A percentile compares a stretch with the other conserved stretches of the same genome.
Conservation (phyloP, 2,113 vertebrate species). For the Cavia porcellus region DNA sequence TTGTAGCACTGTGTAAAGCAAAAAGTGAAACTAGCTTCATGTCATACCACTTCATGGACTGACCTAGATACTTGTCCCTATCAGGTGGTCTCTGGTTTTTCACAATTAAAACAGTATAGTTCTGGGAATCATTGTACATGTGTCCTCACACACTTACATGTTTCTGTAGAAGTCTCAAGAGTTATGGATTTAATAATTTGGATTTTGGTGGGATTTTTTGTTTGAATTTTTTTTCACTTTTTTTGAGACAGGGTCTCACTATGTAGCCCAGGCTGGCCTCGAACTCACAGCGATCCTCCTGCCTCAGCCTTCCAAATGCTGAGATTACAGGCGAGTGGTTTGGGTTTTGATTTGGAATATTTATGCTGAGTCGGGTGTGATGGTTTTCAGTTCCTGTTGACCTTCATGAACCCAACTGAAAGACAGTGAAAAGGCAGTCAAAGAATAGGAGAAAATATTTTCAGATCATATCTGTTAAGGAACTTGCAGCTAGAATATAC, state of each 20-base stretch:
- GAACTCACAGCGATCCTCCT: background rate
- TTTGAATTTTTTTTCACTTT: background rate
- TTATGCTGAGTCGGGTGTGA: background rate
- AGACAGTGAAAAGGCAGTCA: background rate
- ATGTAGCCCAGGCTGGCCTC: background rate
- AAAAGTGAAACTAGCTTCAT: background rate
- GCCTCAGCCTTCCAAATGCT: background rate
- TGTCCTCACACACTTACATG: background rate
- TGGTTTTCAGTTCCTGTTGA: constrained; percentile 35
- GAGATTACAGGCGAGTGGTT: background rate
- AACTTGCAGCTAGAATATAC: background rate
- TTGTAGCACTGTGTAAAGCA: background rate
- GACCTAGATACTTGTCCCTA: background rate
- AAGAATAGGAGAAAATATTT: background rate
- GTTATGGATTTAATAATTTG: background rate
- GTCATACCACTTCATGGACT: background rate
- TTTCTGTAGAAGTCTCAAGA: background rate
- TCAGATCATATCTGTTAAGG: background rate
- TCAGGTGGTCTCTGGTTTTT: background rate
- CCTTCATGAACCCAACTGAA: background rate
- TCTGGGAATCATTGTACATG: background rate
- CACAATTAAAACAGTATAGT: background rate
- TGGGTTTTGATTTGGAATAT: constrained; percentile 19
- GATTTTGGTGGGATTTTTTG: background rate
- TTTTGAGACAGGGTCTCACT: background rate